A percentile compares a stretch with the other conserved stretches of the same genome.
Evolutionary conservation across 1,140 invertebrate species (phyloP).

Genomic region (Penaeus chinensis): DNA sequence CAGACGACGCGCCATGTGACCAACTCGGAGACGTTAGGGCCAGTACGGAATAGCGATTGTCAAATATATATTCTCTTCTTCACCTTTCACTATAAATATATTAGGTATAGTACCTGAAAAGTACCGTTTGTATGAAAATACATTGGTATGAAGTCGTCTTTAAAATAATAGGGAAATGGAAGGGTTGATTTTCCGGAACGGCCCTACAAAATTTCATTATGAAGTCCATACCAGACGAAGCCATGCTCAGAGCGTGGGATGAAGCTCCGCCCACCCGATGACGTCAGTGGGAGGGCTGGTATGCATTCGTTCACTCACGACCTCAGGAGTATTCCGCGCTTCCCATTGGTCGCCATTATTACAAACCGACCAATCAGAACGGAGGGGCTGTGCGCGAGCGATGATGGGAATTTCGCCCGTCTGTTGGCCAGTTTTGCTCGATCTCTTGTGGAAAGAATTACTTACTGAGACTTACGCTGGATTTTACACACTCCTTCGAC

Average conservation of each 20-base stretch:
- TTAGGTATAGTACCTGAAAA: neutral
- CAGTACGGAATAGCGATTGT: slow-evolving; percentile 24
- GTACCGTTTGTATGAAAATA: too few species aligned
- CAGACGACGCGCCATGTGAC: slow-evolving; percentile 42
- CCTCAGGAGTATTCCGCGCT: neutral
- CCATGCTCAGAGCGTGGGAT: slow-evolving; percentile 41
- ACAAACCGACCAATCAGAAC: slow-evolving; percentile 48
- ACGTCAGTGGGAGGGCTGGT: slow-evolving; percentile 38
- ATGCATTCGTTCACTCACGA: slow-evolving; percentile 46
- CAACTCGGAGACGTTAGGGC: slow-evolving; percentile 42
- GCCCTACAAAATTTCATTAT: slow-evolving; percentile 50
- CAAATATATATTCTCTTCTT: too few species aligned
- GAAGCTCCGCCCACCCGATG: slow-evolving; percentile 31
- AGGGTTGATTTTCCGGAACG: slow-evolving; percentile 17
- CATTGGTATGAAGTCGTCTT: too few species aligned
- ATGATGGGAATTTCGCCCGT: slow-evolving; percentile 57
- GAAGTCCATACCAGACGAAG: slow-evolving; percentile 46
- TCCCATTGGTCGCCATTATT: slow-evolving; percentile 50
- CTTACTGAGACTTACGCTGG: neutral
- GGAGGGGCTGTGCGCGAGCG: slow-evolving; percentile 48
- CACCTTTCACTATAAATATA: neutral
- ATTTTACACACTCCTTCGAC: slow-evolving; percentile 4
- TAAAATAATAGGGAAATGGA: too few species aligned
- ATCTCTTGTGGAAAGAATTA: slow-evolving; percentile 41
- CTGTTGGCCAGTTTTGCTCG: slow-evolving; percentile 48